phyloP scores from a whole-genome alignment of 2,113 vertebrate species.

The Nibea coibor region DNA sequence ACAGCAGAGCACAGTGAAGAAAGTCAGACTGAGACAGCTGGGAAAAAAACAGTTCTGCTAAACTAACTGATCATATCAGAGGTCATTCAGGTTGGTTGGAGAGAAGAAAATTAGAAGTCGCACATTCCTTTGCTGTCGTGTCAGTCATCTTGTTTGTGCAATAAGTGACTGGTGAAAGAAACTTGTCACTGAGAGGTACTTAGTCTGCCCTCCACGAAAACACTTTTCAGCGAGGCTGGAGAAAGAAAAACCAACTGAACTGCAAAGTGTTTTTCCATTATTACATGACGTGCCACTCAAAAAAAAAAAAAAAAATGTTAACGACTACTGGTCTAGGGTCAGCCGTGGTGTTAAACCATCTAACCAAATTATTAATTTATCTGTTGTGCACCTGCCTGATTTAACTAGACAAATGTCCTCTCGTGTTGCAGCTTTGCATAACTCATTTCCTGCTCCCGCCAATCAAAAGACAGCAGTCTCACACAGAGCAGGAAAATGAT shows the following conservation, averaged over 20 bases:
- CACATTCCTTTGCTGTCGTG: constrained; percentile 16
- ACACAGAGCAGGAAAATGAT: background rate
- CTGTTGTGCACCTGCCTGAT: constrained; percentile 39
- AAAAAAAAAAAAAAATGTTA: background rate
- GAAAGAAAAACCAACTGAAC: background rate
- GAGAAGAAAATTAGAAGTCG: background rate
- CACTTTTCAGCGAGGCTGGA: background rate
- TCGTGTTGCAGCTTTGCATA: constrained; percentile 48
- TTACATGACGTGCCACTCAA: background rate
- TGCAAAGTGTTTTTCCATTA: constrained; percentile 19
- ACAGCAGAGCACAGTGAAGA: background rate
- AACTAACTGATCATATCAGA: constrained; percentile 21
- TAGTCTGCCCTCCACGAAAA: constrained; percentile 7
- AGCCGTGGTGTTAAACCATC: constrained; percentile 36
- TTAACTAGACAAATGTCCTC: constrained; percentile 66
- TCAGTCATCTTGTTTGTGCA: constrained; percentile 15
- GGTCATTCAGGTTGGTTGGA: background rate
- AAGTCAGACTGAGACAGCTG: background rate
- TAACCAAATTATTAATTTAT: constrained; percentile 42
- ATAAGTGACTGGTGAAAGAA: constrained; percentile 58
- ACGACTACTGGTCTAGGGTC: too few relatives aligned
- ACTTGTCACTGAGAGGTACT: constrained; percentile 39
- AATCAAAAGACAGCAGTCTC: background rate
- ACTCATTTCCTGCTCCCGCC: constrained; percentile 25
- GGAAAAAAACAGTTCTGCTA: background rate